A percentile compares a stretch with the other conserved stretches of the same genome.
Conservation (phyloP, 2,113 vertebrate species). For the Dicaeum eximium region DNA sequence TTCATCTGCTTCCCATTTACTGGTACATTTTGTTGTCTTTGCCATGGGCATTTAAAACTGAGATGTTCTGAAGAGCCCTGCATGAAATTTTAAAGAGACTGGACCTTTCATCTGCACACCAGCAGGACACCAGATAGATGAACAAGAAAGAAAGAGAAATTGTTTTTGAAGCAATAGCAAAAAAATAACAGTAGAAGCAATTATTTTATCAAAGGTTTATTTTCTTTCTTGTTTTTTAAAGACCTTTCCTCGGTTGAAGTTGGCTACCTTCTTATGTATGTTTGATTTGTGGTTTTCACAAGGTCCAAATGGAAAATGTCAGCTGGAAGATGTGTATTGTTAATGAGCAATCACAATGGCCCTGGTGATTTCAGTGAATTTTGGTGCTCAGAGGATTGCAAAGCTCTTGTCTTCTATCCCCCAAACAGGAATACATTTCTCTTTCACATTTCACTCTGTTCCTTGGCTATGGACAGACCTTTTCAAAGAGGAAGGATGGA, state of each 20-base stretch:
- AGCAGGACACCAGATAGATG: slow-evolving; percentile 69
- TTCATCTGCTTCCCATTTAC: slow-evolving; percentile 72
- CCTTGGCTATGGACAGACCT: slow-evolving; percentile 8
- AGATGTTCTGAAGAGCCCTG: slow-evolving; percentile 71
- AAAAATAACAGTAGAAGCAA: slow-evolving; percentile 76
- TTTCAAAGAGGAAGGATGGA: not conserved
- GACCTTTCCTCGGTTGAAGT: slow-evolving; percentile 60
- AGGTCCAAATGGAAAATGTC: slow-evolving; percentile 53
- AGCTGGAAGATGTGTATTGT: slow-evolving; percentile 63
- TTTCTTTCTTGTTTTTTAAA: slow-evolving; percentile 63
- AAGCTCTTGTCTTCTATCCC: not conserved
- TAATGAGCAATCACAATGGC: slow-evolving; percentile 57
- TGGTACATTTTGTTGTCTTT: slow-evolving; percentile 77
- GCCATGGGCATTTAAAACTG: slow-evolving; percentile 74
- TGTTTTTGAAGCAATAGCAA: slow-evolving; percentile 74
- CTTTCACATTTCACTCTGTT: slow-evolving; percentile 6
- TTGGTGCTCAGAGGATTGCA: slow-evolving; percentile 19
- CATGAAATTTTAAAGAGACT: slow-evolving; percentile 80
- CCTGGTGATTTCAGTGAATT: slow-evolving; percentile 40
- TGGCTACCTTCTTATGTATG: slow-evolving; percentile 52
- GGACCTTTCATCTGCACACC: slow-evolving; percentile 75
- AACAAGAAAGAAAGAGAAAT: slow-evolving; percentile 69
- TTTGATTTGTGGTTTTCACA: slow-evolving; percentile 66
- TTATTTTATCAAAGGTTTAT: slow-evolving; percentile 78
- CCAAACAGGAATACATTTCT: not conserved